Conservation (phyloP, 2,797 vertebrate species). For the Oreochromis grahami region DNA sequence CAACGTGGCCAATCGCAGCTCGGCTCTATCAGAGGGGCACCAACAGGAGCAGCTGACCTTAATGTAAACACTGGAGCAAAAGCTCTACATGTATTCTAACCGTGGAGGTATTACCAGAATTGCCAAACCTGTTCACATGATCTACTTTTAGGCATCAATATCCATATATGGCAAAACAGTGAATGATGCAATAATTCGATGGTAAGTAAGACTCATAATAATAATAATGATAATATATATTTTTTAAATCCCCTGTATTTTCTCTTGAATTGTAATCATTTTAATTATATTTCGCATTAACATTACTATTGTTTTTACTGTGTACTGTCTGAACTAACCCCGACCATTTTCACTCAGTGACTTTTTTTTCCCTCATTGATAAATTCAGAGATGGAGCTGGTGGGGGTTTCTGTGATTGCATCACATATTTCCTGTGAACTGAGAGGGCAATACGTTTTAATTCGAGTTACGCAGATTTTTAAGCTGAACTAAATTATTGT, state of each 20-base stretch:
- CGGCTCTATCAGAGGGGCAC: background rate
- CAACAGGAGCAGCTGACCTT: background rate
- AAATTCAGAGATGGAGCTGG: conserved; percentile 42
- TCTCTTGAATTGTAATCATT: background rate
- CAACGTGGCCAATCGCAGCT: conserved; percentile 46
- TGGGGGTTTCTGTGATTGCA: conserved; percentile 63
- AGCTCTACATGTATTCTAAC: background rate
- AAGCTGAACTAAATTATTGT: background rate
- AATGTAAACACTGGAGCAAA: conserved; percentile 57
- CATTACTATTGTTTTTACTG: background rate
- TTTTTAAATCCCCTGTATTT: background rate
- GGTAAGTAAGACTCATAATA: background rate
- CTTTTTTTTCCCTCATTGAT: conserved; percentile 44
- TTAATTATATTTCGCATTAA: background rate
- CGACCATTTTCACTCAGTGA: conserved; percentile 15
- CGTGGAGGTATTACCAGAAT: background rate
- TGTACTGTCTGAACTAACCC: background rate
- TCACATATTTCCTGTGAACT: conserved; percentile 48
- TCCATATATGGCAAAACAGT: background rate
- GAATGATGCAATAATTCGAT: background rate
- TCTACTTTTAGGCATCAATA: background rate
- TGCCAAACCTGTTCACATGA: background rate
- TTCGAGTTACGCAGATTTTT: background rate
- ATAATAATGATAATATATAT: background rate
- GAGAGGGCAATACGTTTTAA: background rate